Evolutionary conservation across 2,888 invertebrate species (phyloP).

Genomic region (Oligia fasciuncula): DNA sequence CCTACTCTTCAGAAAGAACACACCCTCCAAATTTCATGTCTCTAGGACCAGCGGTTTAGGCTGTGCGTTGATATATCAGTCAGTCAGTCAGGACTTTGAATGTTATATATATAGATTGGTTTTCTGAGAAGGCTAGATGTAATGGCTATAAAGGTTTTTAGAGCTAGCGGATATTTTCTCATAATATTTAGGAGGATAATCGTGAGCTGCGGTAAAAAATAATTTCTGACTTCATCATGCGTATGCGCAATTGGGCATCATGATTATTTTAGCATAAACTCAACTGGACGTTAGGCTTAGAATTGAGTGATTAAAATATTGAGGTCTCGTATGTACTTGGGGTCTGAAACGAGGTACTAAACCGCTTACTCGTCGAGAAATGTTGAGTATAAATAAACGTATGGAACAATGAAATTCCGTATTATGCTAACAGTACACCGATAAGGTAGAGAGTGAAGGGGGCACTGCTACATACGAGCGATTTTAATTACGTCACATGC

Average conservation of each 20-base stretch:
- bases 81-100: too few relatives aligned
- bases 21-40: too few relatives aligned
- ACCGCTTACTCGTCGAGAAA: conserved; percentile 72
- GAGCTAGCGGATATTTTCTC: conserved; percentile 8
- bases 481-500: conserved; percentile 64
- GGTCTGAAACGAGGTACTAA: conserved; percentile 52
- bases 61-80: too few relatives aligned
- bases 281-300: conserved; percentile 3
- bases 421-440: conserved; percentile 66
- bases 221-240: neutral
- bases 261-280: conserved; percentile 14
- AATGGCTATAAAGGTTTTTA: conserved; percentile 13
- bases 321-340: conserved; percentile 21
- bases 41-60: too few relatives aligned
- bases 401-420: conserved; percentile 71
- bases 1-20: too few relatives aligned
- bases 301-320: conserved; percentile 33
- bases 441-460: conserved; percentile 68
- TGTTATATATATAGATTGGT: conserved; percentile 1
- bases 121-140: conserved; percentile 51
- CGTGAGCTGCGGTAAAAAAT: conserved; percentile 14
- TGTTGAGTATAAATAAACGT: conserved; percentile 68
- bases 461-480: conserved; percentile 59
- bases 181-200: conserved; percentile 35
- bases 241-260: neutral